A percentile compares a stretch with the other conserved stretches of the same genome.
Conservation (phyloP, 35 echinoderm and acorn worm genomes). For the Patiria miniata region DNA sequence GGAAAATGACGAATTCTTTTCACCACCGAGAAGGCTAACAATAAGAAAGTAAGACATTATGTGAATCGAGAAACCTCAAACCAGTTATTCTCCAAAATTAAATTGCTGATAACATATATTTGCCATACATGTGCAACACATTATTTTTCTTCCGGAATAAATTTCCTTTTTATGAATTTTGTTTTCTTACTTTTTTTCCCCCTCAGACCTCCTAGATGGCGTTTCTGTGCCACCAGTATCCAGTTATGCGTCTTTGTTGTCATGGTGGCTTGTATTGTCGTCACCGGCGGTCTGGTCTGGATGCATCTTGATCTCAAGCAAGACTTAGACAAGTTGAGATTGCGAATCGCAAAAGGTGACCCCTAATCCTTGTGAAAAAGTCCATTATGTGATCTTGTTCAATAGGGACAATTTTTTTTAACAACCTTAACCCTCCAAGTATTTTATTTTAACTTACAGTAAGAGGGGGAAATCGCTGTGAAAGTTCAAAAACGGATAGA, state of each 20-base stretch:
- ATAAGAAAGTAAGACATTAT: slow-evolving; percentile 49
- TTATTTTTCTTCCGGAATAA: too few species aligned
- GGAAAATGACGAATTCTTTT: slow-evolving; percentile 47
- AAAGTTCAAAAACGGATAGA: not conserved
- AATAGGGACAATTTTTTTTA: not conserved
- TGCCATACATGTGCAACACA: too few species aligned
- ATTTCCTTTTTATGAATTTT: too few species aligned
- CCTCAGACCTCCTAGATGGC: slow-evolving; percentile 45
- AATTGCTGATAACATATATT: too few species aligned
- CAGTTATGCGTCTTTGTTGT: slow-evolving; percentile 50
- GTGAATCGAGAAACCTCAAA: too few species aligned
- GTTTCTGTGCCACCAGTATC: slow-evolving; percentile 42
- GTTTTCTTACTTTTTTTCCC: not conserved
- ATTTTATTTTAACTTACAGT: not conserved
- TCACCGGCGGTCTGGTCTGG: slow-evolving; percentile 55
- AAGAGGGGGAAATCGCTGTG: not conserved
- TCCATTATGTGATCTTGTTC: not conserved
- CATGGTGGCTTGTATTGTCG: slow-evolving; percentile 58
- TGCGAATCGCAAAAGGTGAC: slow-evolving; percentile 44
- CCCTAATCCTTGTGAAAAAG: not conserved
- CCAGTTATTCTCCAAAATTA: too few species aligned
- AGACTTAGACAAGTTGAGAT: slow-evolving; percentile 50
- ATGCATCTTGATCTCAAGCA: slow-evolving; percentile 67
- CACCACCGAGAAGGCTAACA: slow-evolving; percentile 52
- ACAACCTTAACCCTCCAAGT: not conserved